Base-by-base conservation (phyloP, 1,140 invertebrate species). In the Heliconius nattereri region DNA sequence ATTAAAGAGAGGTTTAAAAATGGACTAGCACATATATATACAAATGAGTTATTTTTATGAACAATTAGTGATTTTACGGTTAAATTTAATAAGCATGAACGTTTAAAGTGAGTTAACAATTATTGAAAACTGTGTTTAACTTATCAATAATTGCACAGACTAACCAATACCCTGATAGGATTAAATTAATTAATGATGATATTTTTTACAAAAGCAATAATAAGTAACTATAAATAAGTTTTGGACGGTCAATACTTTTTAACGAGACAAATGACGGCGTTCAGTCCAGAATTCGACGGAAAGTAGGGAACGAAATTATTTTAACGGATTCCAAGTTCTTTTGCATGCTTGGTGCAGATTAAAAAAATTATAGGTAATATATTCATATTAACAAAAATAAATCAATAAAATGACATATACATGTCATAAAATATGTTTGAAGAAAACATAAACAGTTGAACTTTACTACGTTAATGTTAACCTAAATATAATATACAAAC, bases 1-100 rank as follows among this genome's bases (percentile, higher is more conserved):
- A 66, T 66, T 29, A 16, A 66, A 66, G 60, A 66, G 60, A 66
- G 60, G 60, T 26, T 66, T 66, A 66, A 11, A 29, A 66, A 66
- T 66, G 23, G 60, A 66, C 29, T 26, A 66, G 60, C 60, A 66
- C 60, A 66, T 66, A 23, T 66, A 66, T 6, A n/a, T 66, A 66
- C 23, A 26, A 26, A 66, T 66, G 60, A 66, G 60, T 29, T 66
- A 29, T 26, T 29, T 66, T 66, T 16, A 29, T 19, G n/a, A 66
- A 29, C 60, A 29, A 13, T 2, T 13, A 66, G n/a, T 23, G 8
- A 57, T 54, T 26, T 60, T 23, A 7, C 11, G 6, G 26, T 66
- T 66, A 66, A 13, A 11, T n/a, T 26, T 26, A 29, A 0, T 13
- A 66, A 66, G 60, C 60, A 29, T 66, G 60, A 66, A 26, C 16